Conservation (phyloP, 2,797 vertebrate genomes). For the Kryptopterus vitreolus region DNA sequence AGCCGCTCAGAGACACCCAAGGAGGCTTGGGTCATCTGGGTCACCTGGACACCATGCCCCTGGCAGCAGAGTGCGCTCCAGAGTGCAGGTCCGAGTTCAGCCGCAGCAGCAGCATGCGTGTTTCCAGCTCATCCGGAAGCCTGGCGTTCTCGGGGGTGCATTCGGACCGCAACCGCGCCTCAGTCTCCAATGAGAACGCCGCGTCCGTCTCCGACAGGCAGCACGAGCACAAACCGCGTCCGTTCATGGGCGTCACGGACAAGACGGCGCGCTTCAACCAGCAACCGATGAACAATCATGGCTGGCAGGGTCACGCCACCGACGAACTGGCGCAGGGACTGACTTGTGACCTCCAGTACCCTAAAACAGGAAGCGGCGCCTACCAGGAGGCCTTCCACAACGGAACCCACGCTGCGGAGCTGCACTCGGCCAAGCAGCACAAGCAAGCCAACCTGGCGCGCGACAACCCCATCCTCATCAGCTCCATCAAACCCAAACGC, state of each 20-base stretch:
- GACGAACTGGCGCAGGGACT: constrained; percentile 69
- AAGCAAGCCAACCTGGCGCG: constrained; percentile 76
- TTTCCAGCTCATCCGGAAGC: constrained; percentile 81
- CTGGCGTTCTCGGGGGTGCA: constrained; percentile 81
- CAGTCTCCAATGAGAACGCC: constrained; percentile 60
- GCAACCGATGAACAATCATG: constrained; percentile 65
- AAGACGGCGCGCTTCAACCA: constrained; percentile 90
- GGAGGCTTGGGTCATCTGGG: constrained; percentile 60
- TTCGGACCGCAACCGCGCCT: constrained; percentile 70
- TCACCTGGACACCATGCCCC: constrained; percentile 63
- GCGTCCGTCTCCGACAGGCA: constrained; percentile 62
- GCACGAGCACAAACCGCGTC: constrained; percentile 85
- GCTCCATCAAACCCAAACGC: constrained; percentile 90
- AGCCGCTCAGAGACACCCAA: constrained; percentile 36
- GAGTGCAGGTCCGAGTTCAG: constrained; percentile 55
- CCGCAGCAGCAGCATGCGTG: constrained; percentile 70
- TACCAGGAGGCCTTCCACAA: constrained; percentile 76
- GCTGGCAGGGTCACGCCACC: constrained; percentile 72
- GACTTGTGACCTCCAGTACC: constrained; percentile 75
- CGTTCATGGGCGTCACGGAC: constrained; percentile 97
- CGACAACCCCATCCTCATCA: constrained; percentile 81
- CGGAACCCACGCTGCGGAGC: constrained; percentile 63
- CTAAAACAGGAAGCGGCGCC: constrained; percentile 64
- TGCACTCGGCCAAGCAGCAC: constrained; percentile 54
- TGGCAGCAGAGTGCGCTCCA: constrained; percentile 63